A percentile compares a stretch with the other conserved stretches of the same genome.
Evolutionary conservation across 2,113 vertebrate genomes (phyloP).

Genomic region (Centropus unirufus): DNA sequence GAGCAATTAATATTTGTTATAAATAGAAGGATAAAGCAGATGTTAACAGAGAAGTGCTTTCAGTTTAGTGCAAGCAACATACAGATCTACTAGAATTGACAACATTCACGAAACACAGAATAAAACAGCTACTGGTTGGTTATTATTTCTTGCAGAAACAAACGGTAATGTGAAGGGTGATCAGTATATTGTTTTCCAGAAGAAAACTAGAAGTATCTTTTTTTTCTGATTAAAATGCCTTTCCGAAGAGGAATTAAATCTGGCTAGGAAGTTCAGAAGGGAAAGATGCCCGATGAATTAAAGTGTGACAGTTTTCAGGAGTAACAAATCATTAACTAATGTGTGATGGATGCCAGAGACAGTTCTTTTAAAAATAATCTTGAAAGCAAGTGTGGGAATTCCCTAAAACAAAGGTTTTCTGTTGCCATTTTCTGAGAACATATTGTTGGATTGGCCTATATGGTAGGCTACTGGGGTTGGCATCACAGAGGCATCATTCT

Average conservation of each 20-base stretch:
- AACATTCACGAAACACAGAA: neutral
- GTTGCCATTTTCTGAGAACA: neutral
- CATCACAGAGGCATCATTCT: constrained; percentile 1
- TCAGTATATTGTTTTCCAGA: neutral
- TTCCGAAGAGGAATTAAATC: neutral
- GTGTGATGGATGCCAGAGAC: constrained; percentile 7
- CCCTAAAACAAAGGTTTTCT: constrained; percentile 11
- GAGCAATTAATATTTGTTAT: neutral
- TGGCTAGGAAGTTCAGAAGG: neutral
- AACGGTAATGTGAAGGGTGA: neutral
- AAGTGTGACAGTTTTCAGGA: neutral
- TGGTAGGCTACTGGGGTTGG: neutral
- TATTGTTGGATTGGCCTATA: neutral
- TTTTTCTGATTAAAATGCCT: neutral
- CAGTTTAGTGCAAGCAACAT: neutral
- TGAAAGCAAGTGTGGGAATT: constrained; percentile 11
- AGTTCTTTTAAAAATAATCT: constrained; percentile 54
- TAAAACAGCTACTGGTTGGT: neutral
- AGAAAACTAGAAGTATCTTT: neutral
- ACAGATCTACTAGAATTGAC: neutral
- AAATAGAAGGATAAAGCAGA: neutral
- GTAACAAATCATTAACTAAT: constrained; percentile 42
- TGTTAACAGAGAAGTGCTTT: neutral
- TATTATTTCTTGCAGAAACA: neutral
- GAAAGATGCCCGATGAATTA: neutral